phyloP scores from a whole-genome alignment of 2,888 invertebrate genomes.

The Cryptosula pallasiana region DNA sequence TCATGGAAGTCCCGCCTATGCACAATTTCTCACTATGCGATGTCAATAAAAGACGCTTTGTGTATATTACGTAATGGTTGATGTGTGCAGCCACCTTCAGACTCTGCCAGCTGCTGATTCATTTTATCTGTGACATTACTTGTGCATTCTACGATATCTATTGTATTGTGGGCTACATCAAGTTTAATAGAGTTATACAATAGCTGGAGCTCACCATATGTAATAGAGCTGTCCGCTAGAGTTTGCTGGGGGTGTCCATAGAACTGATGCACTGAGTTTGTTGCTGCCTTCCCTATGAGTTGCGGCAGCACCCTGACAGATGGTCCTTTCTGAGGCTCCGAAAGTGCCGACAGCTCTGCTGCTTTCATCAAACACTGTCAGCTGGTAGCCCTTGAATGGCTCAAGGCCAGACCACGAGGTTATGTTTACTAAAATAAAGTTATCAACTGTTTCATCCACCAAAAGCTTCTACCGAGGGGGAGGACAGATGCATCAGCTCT shows the following conservation, averaged over 20 bases:
- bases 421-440: conserved; percentile 17
- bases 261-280: neutral
- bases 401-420: neutral
- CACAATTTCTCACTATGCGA: too few relatives aligned
- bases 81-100: too few relatives aligned
- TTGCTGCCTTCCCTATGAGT: neutral
- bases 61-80: too few relatives aligned
- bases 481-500: too few relatives aligned
- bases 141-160: too few relatives aligned
- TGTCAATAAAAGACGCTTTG: too few relatives aligned
- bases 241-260: neutral
- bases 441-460: too few relatives aligned
- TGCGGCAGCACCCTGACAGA: conserved; percentile 10
- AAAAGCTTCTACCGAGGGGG: neutral
- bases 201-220: neutral
- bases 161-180: too few relatives aligned
- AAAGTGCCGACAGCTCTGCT: neutral
- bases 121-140: too few relatives aligned
- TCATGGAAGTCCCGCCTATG: too few relatives aligned
- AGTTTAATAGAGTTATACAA: too few relatives aligned
- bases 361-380: neutral
- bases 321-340: neutral
- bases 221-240: conserved; percentile 8
- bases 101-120: too few relatives aligned
- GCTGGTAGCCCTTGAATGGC: conserved; percentile 13